Base-by-base conservation (phyloP, 2,113 vertebrate species). In the Montifringilla adamsi region DNA sequence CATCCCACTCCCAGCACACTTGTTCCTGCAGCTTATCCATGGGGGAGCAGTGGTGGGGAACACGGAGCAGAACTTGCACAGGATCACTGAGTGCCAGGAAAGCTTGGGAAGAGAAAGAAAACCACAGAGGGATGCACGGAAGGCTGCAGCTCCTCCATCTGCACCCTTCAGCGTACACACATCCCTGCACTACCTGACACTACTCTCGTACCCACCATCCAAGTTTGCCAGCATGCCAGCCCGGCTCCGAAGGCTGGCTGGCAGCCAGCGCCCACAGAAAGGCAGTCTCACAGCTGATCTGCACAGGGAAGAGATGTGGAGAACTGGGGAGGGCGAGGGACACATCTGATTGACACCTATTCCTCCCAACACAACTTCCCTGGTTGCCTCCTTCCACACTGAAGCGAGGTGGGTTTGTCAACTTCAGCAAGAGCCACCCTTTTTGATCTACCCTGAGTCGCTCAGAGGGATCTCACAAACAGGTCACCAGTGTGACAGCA, bases 31-130 rank as follows among this genome's bases (percentile, higher is more conserved):
- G 62, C 49, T 76, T 15, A 14, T 31, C 63, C 53, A 15, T 1
- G 7, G 35, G 10, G 28, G 9, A 90, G 39, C 52, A 35, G 7
- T 4, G 28, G 9, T 18, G 49, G 39, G 58, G 19, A 90, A 24
- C 43, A 58, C 0, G 0, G 20, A 21, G 72, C 0, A 0, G 6
- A 86, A 50, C 52, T 75, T 47, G 74, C 27, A 26, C 11, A 41
- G 64, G 15, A 53, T 11, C 43, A 43, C 59, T 24, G 43, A 46
- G 24, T 7, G 39, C 16, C 8, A 17, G 35, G 20, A 52, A 59
- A 74, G 30, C 75, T 74, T 23, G 13, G 39, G 64, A 92, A 76
- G 31, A 55, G 56, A 75, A 58, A 33, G 22, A 30, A 76, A 81
- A 33, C 37, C 27, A 24, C 0, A 1, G 27, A 60, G 5, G 9